These are phyloP conservation scores for Syrrhaptes paradoxus DNA, from an alignment of 2,113 vertebrate species.

Conservation along the genomic window DNA sequence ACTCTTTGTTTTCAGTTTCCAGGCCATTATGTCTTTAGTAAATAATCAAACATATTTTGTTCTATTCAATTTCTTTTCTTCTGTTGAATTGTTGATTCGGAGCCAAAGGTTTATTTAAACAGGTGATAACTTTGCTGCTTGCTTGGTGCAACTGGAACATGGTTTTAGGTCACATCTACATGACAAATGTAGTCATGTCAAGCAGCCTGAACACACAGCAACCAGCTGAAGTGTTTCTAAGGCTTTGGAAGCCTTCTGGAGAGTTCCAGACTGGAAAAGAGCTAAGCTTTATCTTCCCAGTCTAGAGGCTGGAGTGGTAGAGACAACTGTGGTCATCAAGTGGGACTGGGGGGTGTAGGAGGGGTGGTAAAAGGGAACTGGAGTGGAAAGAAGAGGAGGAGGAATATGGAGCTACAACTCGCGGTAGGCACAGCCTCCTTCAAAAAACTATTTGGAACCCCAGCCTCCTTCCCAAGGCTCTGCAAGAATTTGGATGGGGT, in stretches of 20 bases:
- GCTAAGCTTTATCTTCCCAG: not conserved
- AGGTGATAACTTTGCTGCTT: slow-evolving; percentile 47
- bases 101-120: slow-evolving; percentile 64
- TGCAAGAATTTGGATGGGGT: not conserved
- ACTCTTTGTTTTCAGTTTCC: slow-evolving; percentile 59
- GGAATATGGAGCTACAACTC: not conserved
- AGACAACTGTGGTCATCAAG: not conserved
- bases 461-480: not conserved
- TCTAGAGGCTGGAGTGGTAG: not conserved
- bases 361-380: not conserved
- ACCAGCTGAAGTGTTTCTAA: not conserved
- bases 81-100: slow-evolving; percentile 36
- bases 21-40: slow-evolving; percentile 45
- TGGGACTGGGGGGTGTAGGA: fast-evolving
- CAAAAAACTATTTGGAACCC: not conserved
- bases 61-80: slow-evolving; percentile 53
- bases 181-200: not conserved
- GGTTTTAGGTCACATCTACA: slow-evolving; percentile 28
- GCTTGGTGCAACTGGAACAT: not conserved
- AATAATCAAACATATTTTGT: slow-evolving; percentile 53
- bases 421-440: not conserved
- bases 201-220: not conserved
- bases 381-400: not conserved
- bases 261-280: not conserved
- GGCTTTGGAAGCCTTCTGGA: not conserved